Evolutionary conservation across 2,797 vertebrate species (phyloP).

Genomic region (Steatocranus sp.): DNA sequence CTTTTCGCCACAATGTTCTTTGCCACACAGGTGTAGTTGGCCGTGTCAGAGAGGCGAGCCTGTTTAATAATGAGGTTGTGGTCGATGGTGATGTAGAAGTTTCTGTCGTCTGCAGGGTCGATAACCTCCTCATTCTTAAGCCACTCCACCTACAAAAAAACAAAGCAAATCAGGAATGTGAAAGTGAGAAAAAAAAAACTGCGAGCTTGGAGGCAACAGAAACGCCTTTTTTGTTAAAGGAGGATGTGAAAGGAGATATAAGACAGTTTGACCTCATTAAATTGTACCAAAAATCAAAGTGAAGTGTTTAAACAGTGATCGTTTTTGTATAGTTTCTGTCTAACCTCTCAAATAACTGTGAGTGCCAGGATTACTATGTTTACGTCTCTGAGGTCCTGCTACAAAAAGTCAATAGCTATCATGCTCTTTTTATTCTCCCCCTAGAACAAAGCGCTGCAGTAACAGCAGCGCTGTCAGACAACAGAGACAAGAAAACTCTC

Average conservation of each 20-base stretch:
- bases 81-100: conserved; percentile 99
- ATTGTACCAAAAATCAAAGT: conserved; percentile 8
- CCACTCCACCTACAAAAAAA: conserved; percentile 89
- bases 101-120: conserved; percentile 91
- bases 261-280: conserved; percentile 28
- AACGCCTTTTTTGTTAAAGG: not conserved
- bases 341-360: conserved; percentile 38
- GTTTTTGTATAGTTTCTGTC: conserved; percentile 19
- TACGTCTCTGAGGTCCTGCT: conserved; percentile 51
- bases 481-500: conserved; percentile 38
- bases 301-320: conserved; percentile 26
- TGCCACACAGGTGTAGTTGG: conserved; percentile 97
- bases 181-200: not conserved
- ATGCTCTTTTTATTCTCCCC: conserved; percentile 54
- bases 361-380: conserved; percentile 47
- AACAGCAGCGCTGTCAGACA: conserved; percentile 24
- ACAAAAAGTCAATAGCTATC: conserved; percentile 70
- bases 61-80: conserved; percentile 99
- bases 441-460: conserved; percentile 52
- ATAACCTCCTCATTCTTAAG: conserved; percentile 97
- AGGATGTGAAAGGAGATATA: not conserved
- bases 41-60: conserved; percentile 93
- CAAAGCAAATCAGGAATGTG: not conserved
- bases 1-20: conserved; percentile 98
- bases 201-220: not conserved